Conservation (phyloP, 1,140 invertebrate genomes). For the Semibalanus balanoides region DNA sequence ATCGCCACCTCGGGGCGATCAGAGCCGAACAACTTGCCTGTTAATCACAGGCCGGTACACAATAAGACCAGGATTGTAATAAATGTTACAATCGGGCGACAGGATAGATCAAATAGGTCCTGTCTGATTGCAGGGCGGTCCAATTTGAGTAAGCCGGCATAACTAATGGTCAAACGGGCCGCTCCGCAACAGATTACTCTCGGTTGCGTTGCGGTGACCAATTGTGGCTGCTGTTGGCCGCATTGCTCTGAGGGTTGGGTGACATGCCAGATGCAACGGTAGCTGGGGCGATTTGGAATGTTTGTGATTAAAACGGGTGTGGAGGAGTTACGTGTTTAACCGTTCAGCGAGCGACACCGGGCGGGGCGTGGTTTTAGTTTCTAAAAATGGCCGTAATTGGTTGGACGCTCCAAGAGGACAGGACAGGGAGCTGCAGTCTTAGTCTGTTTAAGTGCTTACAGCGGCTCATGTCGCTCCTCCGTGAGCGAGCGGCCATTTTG, state of each 20-base stretch:
- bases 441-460: not conserved
- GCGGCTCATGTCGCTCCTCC: no score
- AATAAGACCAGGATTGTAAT: not conserved
- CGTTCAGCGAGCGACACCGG: no score
- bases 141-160: not conserved
- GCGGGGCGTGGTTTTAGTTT: not conserved
- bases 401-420: no score
- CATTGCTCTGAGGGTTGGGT: not conserved
- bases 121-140: not conserved
- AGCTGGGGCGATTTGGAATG: no score
- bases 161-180: no score
- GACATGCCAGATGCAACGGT: no score
- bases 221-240: no score
- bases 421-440: not conserved
- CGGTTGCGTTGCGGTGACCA: no score
- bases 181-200: no score
- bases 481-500: not conserved
- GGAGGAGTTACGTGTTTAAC: no score
- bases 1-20: not conserved
- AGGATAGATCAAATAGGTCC: not conserved
- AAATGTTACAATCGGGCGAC: not conserved
- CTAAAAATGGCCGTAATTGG: not conserved
- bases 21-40: no score
- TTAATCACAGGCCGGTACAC: not conserved
- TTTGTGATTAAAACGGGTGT: no score